Base-by-base conservation (phyloP, 2,113 vertebrate species). In the Microcebus murinus region DNA sequence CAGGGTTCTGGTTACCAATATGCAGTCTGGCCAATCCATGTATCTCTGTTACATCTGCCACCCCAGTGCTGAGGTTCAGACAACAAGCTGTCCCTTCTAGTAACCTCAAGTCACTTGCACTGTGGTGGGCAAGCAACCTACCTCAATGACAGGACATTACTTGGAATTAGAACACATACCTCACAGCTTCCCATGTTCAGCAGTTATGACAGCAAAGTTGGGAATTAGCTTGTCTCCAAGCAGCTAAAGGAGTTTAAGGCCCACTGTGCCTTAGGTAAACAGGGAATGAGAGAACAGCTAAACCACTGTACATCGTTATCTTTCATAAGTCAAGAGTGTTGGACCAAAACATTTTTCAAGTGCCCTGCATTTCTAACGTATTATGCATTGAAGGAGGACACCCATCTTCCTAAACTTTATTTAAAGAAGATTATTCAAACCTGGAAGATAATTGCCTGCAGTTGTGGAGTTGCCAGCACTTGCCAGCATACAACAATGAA, bases 391-490 rank as follows among this genome's bases (percentile, higher is more conserved):
- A 59, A 95, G 81, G 74, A 80, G 4, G 36, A 39, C 11, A 76
- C 17, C 8, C 2, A 9, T 55, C 14, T 52, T 87, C 14, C 5
- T 92, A 81, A 81, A 87, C 15, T 79, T 80, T 31, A 90, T 23
- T 94, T 65, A 79, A 90, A 91, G 55, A 95, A 95, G 83, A 82
- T 42, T 68, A 87, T 20, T 67, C 23, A 87, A 79, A 92, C 13
- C 25, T 17, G 9, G 3, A 91, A 67, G 31, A 2, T 10, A n/a
- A 80, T 87, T 71, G 10, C 39, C 82, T 80, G 20, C 18, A 67
- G 15, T 50, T 79, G 25, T 87, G 21, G 48, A 76, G 12, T 61
- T 48, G 13, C n/a, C 10, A 86, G 39, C 57, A 83, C 76, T 87
- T 95, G 14, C 10, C 55, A 95, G 20, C 48, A 39, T 55, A 77